Base-by-base conservation (phyloP, 2,888 invertebrate genomes). In the Epinotia demarniana region DNA sequence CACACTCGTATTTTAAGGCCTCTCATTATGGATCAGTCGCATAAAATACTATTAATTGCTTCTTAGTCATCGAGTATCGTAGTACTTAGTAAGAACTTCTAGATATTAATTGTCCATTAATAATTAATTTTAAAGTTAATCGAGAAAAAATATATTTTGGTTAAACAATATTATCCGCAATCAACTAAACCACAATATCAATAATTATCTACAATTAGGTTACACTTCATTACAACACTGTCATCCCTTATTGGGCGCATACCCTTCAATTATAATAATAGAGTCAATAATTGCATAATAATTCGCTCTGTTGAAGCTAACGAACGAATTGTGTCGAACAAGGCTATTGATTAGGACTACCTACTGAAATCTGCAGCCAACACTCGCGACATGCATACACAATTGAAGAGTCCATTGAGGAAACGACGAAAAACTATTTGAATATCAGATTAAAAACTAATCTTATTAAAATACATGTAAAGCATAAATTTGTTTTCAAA, bases 241-340 rank as follows among this genome's bases (percentile, higher is more conserved):
- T 62, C 62, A 57, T 55, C 55, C 58, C 70, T 27, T 61, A 64
- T 69, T 69, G 60, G 27, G 57, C 16, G 63, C n/a, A 49, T 49
- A 63, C 75, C 75, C 64, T 71, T 39, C 39, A 75, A 64, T 71
- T 70, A 66, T 75, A 66, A 49, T 66, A 71, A 75, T 73, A 72
- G 71, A 43, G 60, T 61, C 70, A 68, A 73, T 77, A 63, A 76
- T 77, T 67, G 74, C 23, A 73, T 70, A 69, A 68, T 68, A 69
- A 68, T 68, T 66, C 66, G 60, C 64, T 46, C 64, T 53, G 72
- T 75, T 77, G 70, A 27, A 64, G 33, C 80, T 88, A 88, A 89
- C 85, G 87, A 89, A 87, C 82, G 85, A 83, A 88, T 90, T 86
- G 87, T 87, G 79, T 76, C 79, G 81, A 85, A 91, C 90, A 91